Percentiles rank a stretch among this genome's conserved stretches.
Evolutionary conservation across 2,888 invertebrate species (phyloP).

Genomic region (Incurvaria masculella): DNA sequence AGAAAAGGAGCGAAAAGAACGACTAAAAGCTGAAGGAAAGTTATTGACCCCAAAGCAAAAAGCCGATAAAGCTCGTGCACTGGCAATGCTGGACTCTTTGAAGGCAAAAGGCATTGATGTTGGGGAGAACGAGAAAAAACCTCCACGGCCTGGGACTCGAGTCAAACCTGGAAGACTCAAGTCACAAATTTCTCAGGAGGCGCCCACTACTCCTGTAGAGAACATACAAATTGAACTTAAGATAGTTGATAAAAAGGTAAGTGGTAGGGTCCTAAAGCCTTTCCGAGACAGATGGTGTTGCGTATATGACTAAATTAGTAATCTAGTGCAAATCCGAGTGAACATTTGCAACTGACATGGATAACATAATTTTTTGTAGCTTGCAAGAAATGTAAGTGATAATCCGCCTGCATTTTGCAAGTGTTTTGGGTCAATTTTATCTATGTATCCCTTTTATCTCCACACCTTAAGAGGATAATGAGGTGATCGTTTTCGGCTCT

Average conservation of each 20-base stretch:
- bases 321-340: neutral
- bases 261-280: no score
- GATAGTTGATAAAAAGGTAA: constrained; percentile 50
- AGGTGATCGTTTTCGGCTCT: no score
- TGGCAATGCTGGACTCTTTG: constrained; percentile 83
- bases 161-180: constrained; percentile 69
- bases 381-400: no score
- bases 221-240: constrained; percentile 50
- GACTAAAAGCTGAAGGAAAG: constrained; percentile 96
- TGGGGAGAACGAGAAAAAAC: constrained; percentile 66
- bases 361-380: no score
- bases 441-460: no score
- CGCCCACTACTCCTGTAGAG: constrained; percentile 45
- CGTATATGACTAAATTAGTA: neutral
- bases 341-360: neutral
- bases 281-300: neutral
- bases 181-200: constrained; percentile 58
- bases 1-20: constrained; percentile 89
- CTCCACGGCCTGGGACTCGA: constrained; percentile 68
- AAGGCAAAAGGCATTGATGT: constrained; percentile 86
- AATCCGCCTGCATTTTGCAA: no score
- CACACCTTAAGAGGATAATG: no score
- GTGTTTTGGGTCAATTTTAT: no score
- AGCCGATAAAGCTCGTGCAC: constrained; percentile 83
- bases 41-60: constrained; percentile 91